Evolutionary conservation across 2,113 vertebrate species (phyloP), one percentile per base, ranked within the genome.

Genomic region (Nesogale talazaci): DNA sequence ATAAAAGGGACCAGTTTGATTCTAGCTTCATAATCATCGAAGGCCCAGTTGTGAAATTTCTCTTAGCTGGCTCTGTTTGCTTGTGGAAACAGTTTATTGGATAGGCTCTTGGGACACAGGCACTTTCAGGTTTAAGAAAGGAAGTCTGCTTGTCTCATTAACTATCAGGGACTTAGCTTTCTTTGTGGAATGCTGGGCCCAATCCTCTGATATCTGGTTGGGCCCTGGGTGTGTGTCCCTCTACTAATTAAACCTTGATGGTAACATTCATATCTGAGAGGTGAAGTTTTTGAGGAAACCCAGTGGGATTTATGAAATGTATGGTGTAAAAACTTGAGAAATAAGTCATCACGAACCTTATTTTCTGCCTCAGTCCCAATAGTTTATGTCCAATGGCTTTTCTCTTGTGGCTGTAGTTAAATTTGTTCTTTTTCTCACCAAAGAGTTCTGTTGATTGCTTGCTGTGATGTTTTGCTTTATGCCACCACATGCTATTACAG

Each of bases 11-110:
- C 83, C 83, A 65, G 80, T 95, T 94, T 90, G 82, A 88, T 90
- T 92, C 42, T 89, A 77, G 69, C 92, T 92, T 86, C 83, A 93
- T 94, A 94, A 80, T 94, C 92, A 95, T 89, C 91, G 88, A 94
- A 95, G 93, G 92, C 42, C 22, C 61, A 56, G 15, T 94, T 94
- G 90, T 96, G 94, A 94, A 94, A 77, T 65, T 23, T 38, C 89
- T 95, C 79, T 91, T 82, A 72, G 81, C 78, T 52, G 42, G 40
- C 40, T 89, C 88, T 89, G 0, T 92, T 88, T 93, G 91, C 93
- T 93, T 88, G 78, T 40, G 15, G 70, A 92, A 69, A 82, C 27
- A 38, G 78, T 86, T 61, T 83, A 72, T 61, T 92, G 86, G 83
- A 57, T 69, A 90, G 79, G 25, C 84, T 94, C 92, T 91, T 91